phyloP scores from a whole-genome alignment of 2,113 vertebrate genomes.

The Pteruthius melanotis region DNA sequence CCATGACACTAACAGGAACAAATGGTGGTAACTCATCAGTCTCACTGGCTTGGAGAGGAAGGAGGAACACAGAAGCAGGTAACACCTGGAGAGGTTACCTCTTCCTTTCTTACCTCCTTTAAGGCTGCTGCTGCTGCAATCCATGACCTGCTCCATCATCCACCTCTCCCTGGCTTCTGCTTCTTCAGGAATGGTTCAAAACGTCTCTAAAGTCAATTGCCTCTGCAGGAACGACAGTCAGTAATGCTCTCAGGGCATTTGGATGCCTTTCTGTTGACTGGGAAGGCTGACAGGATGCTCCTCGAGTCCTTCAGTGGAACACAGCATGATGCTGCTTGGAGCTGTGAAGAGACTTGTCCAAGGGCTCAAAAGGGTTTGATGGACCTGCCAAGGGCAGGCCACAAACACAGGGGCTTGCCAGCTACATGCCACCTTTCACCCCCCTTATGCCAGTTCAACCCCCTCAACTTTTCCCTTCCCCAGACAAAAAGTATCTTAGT shows the following conservation, averaged over 20 bases:
- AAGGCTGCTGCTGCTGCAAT: background rate
- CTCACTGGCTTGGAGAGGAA: background rate
- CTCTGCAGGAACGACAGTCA: background rate
- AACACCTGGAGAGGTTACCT: background rate
- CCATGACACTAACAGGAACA: background rate
- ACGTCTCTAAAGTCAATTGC: background rate
- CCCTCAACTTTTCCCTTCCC: background rate
- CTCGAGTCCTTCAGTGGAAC: background rate
- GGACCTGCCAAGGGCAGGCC: background rate
- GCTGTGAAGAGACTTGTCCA: background rate
- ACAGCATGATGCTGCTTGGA: fast-evolving
- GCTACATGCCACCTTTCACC: background rate
- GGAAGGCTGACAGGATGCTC: background rate
- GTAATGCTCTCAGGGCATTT: background rate
- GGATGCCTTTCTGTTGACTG: background rate
- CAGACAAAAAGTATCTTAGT: background rate
- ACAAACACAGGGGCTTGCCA: background rate
- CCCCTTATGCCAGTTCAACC: background rate
- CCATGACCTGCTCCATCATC: background rate
- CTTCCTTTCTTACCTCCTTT: conserved; percentile 17
- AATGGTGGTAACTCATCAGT: background rate
- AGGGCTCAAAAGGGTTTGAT: background rate
- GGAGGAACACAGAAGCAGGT: background rate
- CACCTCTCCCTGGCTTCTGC: background rate
- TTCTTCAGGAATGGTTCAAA: background rate